Percentiles rank a stretch among this genome's conserved stretches.
Conservation (phyloP, 1,140 invertebrate species). For the Aphaenogaster rudis region DNA sequence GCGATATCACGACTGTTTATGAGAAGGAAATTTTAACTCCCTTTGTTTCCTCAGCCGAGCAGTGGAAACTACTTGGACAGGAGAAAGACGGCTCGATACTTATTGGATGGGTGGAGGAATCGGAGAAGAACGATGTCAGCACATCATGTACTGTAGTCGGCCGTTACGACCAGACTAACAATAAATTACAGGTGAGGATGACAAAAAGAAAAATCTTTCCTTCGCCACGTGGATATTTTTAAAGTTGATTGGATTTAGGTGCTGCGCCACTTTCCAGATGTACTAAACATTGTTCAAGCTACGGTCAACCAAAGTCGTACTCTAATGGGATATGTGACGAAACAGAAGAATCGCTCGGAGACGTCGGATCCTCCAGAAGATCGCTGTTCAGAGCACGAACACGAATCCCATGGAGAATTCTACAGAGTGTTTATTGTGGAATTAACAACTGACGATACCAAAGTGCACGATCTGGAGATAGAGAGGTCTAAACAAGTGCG, state of each 20-base stretch:
- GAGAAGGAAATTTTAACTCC: neutral
- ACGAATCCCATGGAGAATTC: constrained; percentile 80
- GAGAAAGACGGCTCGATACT: constrained; percentile 91
- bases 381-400: constrained; percentile 51
- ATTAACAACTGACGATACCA: constrained; percentile 87
- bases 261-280: constrained; percentile 89
- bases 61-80: constrained; percentile 93
- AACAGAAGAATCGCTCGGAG: constrained; percentile 80
- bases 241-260: constrained; percentile 83
- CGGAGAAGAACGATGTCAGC: constrained; percentile 78
- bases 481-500: constrained; percentile 90
- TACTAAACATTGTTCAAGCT: constrained; percentile 92
- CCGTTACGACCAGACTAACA: constrained; percentile 81
- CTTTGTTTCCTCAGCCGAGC: constrained; percentile 85
- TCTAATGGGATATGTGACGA: constrained; percentile 90
- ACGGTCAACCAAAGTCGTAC: constrained; percentile 90
- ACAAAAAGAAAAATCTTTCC: neutral
- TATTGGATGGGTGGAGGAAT: constrained; percentile 90
- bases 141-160: constrained; percentile 82
- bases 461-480: constrained; percentile 87
- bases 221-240: neutral
- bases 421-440: constrained; percentile 88
- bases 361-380: constrained; percentile 58
- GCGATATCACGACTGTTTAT: neutral
- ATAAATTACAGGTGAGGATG: constrained; percentile 79